Evolutionary conservation across 2,797 vertebrate species (phyloP).

Genomic region (Intellagama lesueurii): DNA sequence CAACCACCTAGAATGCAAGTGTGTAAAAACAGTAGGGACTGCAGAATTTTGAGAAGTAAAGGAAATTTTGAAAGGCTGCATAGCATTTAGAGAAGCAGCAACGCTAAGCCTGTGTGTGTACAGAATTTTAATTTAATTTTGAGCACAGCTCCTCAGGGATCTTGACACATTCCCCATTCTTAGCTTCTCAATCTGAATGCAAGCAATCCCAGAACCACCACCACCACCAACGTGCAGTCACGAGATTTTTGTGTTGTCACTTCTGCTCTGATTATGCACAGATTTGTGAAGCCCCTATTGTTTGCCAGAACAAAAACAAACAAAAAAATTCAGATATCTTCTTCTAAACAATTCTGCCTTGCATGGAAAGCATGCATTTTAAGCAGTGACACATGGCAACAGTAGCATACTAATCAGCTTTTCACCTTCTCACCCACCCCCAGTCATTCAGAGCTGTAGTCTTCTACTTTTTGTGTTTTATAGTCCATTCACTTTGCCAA

Average conservation of each 20-base stretch:
- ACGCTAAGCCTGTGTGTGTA: not conserved
- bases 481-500: too few species aligned
- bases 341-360: conserved; percentile 45
- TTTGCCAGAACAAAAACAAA: conserved; percentile 44
- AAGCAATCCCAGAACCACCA: not conserved
- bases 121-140: not conserved
- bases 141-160: not conserved
- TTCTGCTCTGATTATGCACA: conserved; percentile 24
- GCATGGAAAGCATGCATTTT: conserved; percentile 50
- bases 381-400: conserved; percentile 35
- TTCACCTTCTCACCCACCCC: conserved; percentile 52
- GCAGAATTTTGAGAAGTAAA: not conserved
- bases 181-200: not conserved
- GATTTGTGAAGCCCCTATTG: conserved; percentile 43
- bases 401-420: conserved; percentile 47
- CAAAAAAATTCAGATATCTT: not conserved
- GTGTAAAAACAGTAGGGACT: not conserved
- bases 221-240: not conserved
- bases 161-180: not conserved
- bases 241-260: not conserved
- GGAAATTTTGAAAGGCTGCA: not conserved
- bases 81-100: not conserved
- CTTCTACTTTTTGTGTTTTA: too few species aligned
- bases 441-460: conserved; percentile 41
- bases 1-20: not conserved